Conservation (phyloP, 1,140 invertebrate species). For the Drosophila ambigua region DNA sequence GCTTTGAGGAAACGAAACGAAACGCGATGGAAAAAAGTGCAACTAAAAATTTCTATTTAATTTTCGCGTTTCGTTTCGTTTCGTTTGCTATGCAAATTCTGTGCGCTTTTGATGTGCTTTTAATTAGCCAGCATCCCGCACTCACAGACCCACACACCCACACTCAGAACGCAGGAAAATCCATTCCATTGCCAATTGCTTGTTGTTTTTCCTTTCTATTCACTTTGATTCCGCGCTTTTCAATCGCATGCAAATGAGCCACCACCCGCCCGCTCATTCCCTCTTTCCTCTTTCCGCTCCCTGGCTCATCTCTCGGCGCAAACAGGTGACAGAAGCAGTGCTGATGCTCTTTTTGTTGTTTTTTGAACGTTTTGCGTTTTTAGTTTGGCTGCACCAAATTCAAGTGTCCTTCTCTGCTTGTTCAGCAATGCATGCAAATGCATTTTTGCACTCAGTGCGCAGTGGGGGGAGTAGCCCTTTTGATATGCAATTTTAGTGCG, state of each 20-base stretch:
- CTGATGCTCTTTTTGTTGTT: slow-evolving; percentile 31
- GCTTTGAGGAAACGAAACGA: slow-evolving; percentile 56
- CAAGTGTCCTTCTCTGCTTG: slow-evolving; percentile 60
- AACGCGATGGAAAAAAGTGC: slow-evolving; percentile 37
- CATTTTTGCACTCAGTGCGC: slow-evolving; percentile 58
- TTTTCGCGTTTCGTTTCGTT: slow-evolving; percentile 66
- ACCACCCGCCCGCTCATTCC: not conserved
- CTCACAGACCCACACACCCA: slow-evolving; percentile 13
- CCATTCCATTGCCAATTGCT: slow-evolving; percentile 64
- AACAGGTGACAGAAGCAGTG: slow-evolving; percentile 22
- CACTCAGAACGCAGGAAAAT: slow-evolving; percentile 49
- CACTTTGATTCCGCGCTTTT: slow-evolving; percentile 64
- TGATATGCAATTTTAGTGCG: slow-evolving; percentile 10
- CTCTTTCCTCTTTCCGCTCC: not conserved
- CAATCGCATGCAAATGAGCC: slow-evolving; percentile 72
- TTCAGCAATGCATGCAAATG: slow-evolving; percentile 67
- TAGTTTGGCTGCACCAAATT: slow-evolving; percentile 65
- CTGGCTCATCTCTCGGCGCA: not conserved
- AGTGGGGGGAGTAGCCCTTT: slow-evolving; percentile 6
- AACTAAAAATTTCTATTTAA: slow-evolving; percentile 73
- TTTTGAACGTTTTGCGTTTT: slow-evolving; percentile 69
- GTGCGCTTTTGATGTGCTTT: slow-evolving; percentile 69
- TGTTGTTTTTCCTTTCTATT: slow-evolving; percentile 61
- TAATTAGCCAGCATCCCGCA: slow-evolving; percentile 61
- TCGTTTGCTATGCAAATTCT: slow-evolving; percentile 75